Percentiles rank a stretch among this genome's conserved stretches.
These are phyloP conservation scores for Acleris cristana DNA, from an alignment of 2,888 invertebrate species.

Conservation along the genomic window DNA sequence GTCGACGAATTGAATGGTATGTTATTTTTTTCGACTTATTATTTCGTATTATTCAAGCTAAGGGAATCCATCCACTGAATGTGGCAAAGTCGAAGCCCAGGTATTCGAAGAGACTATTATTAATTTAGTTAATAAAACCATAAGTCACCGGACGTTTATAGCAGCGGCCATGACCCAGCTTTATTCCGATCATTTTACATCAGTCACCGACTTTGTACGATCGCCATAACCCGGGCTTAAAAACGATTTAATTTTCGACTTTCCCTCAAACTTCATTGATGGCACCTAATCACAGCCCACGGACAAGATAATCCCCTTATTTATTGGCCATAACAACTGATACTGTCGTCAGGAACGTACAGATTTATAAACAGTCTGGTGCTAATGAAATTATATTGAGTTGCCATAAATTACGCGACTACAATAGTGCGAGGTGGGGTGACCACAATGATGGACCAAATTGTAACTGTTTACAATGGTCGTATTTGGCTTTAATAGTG, in stretches of 20 bases:
- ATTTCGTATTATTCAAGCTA: no score
- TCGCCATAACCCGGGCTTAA: conserved; percentile 73
- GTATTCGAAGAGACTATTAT: no score
- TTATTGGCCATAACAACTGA: conserved; percentile 75
- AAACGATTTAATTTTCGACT: conserved; percentile 77
- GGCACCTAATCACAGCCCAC: conserved; percentile 74
- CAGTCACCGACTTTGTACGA: conserved; percentile 60
- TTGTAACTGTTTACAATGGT: conserved; percentile 56
- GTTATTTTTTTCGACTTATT: no score
- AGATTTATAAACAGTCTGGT: conserved; percentile 73
- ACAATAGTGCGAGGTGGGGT: conserved; percentile 57
- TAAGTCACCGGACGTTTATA: conserved; percentile 43
- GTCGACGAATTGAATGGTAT: no score
- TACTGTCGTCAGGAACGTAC: conserved; percentile 69
- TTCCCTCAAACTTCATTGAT: conserved; percentile 74
- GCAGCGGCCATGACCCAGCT: conserved; percentile 43
- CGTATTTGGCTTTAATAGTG: conserved; percentile 69
- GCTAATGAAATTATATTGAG: conserved; percentile 81
- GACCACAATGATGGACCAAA: conserved; percentile 58
- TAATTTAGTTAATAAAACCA: no score
- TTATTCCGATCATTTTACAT: conserved; percentile 59
- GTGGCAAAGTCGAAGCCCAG: no score
- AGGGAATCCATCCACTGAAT: no score
- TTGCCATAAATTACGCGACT: conserved; percentile 68
- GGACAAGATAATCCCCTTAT: conserved; percentile 80